Base-by-base conservation (phyloP, 2,888 invertebrate species). In the Cremastinae sp. region DNA sequence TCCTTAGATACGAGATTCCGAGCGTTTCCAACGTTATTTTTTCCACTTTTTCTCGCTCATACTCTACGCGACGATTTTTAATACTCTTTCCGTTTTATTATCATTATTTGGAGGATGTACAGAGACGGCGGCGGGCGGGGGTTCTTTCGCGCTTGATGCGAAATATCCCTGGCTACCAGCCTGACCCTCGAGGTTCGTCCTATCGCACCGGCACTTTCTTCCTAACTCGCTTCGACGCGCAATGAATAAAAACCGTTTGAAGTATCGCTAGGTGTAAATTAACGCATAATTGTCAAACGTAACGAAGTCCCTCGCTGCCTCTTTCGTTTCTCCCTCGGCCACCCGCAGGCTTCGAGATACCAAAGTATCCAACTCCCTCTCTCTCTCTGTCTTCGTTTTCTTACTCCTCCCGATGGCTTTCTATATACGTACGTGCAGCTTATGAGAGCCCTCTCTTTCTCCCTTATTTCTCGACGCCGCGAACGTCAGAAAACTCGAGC, bases 251-350 rank as follows among this genome's bases (percentile, higher is more conserved):
- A 89, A 89, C 83, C 89, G 88, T 88, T 89, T 89, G 89, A 89
- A 89, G 89, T 89, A 89, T 89, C 86, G 86, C 88, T 86, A 85
- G 87, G 88, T 87, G 88, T 84, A 89, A 89, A 89, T 89, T 89
- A 89, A 89, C 86, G 90, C 89, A 90, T 90, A 90, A 90, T 90
- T 90, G 89, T 87, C 90, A 90, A 90, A 90, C 88, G 89, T 86
- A 89, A 90, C 89, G 89, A 81, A 78, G 74, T 81, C 22, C 58
- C 54, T 47, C 41, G 18, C 41, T 10, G 43, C 16, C 58, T 28
- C 34, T 14, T 12, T 49, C 49, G 10, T 49, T 28, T 12, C 51
- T 20, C 56, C 38, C 5, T 28, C 12, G 20, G 12, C 56, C 58
- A 59, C 38, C 49, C 54, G 36, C 14, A 56, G 45, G 38, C 16